These are phyloP conservation scores for Chrysotoxum bicinctum DNA, from an alignment of 2,888 invertebrate species.

Conservation along the genomic window DNA sequence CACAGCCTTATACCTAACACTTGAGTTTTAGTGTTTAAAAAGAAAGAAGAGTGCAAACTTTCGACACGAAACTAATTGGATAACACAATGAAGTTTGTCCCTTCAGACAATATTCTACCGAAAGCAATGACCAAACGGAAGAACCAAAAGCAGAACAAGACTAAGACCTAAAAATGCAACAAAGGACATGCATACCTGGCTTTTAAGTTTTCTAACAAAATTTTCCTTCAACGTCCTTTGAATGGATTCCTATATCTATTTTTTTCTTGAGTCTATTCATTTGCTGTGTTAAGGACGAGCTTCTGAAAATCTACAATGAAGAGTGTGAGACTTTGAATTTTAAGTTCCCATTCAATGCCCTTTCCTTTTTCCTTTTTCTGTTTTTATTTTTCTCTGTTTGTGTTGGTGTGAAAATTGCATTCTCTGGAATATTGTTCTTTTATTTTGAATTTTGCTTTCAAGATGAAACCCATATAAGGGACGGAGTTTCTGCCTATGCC, in stretches of 20 bases:
- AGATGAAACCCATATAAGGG: constrained; percentile 11
- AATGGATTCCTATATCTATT: not conserved
- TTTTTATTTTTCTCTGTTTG: not conserved
- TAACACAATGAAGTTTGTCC: constrained; percentile 56
- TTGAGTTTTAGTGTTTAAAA: not conserved
- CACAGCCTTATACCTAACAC: not conserved
- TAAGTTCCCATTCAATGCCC: constrained; percentile 20
- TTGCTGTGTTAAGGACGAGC: constrained; percentile 13
- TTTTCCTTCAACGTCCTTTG: constrained; percentile 7
- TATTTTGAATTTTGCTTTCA: not conserved
- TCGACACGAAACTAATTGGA: constrained; percentile 55
- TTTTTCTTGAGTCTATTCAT: not conserved
- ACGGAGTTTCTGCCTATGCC: constrained; percentile 20
- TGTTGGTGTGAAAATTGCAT: constrained; percentile 39
- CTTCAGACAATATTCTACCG: not conserved
- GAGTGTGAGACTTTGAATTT: constrained; percentile 34
- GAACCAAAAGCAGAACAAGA: not conserved
- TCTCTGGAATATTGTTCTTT: constrained; percentile 34
- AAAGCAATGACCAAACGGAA: constrained; percentile 24
- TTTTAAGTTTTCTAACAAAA: constrained; percentile 25
- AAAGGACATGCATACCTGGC: constrained; percentile 50
- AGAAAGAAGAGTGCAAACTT: constrained; percentile 39
- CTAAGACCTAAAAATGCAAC: constrained; percentile 28
- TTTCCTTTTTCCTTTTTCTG: not conserved
- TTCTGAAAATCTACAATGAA: not conserved